Percentiles rank a stretch among this genome's conserved stretches.
Conservation (phyloP, 2,113 vertebrate species). For the Notarius quadriscutis region DNA sequence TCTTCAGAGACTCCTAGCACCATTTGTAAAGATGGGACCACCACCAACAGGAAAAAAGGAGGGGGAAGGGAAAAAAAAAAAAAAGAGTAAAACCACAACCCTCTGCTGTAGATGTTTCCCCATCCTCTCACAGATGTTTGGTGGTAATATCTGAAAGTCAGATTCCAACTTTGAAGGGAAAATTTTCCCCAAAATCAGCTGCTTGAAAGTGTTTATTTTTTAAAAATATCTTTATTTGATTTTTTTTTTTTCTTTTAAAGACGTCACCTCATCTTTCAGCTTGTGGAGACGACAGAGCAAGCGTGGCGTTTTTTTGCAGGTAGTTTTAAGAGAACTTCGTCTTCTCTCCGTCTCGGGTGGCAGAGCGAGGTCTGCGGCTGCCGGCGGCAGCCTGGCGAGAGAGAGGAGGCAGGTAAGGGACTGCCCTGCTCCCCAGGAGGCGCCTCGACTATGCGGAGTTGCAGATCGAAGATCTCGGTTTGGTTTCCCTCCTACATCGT, state of each 20-base stretch:
- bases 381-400: conserved; percentile 64
- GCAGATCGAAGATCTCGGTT: conserved; percentile 60
- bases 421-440: conserved; percentile 55
- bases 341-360: conserved; percentile 70
- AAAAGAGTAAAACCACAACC: conserved; percentile 17
- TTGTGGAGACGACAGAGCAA: conserved; percentile 76
- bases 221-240: conserved; percentile 3
- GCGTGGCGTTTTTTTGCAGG: conserved; percentile 67
- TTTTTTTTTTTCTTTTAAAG: conserved; percentile 29
- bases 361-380: conserved; percentile 78
- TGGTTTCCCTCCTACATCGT: conserved; percentile 59
- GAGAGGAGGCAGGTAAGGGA: conserved; percentile 58
- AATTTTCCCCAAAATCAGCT: conserved; percentile 75
- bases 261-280: conserved; percentile 60
- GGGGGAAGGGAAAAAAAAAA: conserved; percentile 18
- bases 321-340: conserved; percentile 72
- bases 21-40: conserved; percentile 47
- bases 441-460: conserved; percentile 54
- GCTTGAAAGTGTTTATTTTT: conserved; percentile 68
- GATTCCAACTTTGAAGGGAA: conserved; percentile 85
- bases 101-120: conserved; percentile 20
- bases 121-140: conserved; percentile 56
- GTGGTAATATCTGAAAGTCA: conserved; percentile 57
- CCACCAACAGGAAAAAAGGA: conserved; percentile 48
- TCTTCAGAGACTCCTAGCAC: conserved; percentile 46